Evolutionary conservation across 2,888 invertebrate species (phyloP), one percentile per base, ranked within the genome.

Genomic region (Drosophila pseudotakahashii): DNA sequence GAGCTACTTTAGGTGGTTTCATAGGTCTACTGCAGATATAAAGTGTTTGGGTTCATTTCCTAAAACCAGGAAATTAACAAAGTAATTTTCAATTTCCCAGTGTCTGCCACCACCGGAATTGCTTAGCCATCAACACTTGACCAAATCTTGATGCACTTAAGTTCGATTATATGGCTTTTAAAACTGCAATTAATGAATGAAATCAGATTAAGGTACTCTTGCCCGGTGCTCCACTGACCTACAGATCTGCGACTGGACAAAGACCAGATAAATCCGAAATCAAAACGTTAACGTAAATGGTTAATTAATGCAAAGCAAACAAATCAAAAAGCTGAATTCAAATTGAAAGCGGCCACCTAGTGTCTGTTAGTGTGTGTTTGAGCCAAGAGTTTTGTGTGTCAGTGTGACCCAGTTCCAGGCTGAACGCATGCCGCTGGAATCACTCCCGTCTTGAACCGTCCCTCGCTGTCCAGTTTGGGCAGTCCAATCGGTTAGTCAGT

Each of bases 231-330:
- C 84, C 62, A 87, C 67, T 87, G 79, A 81, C 81, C 87, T 73
- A 76, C 2, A 66, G 68, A 54, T 67, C 45, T 39, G 39, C 14
- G 66, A 32, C 66, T 39, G 7, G 53, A 47, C 67, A 39, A 48
- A 70, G 76, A 41, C 14, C 42, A 57, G 42, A 69, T 58, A 78
- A 53, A 66, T 36, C 13, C 54, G 11, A 58, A 62, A 58, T 54
- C 42, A 44, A 57, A 64, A 26, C 19, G 59, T 37, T 62, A 68
- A 73, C 55, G 45, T 53, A 74, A 82, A 82, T 78, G 52, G 71
- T 53, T 81, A 81, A 82, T 84, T 79, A 87, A 87, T 81, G 85
- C 88, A 75, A 68, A 57, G 34, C 55, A 75, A 76, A 70, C 75
- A 77, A 73, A 84, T 81, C 77, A 69, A 81, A 81, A 68, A 67